These are phyloP conservation scores for Pseudachorutes palmiensis DNA, from an alignment of 1,140 invertebrate genomes.

Conservation along the genomic window DNA sequence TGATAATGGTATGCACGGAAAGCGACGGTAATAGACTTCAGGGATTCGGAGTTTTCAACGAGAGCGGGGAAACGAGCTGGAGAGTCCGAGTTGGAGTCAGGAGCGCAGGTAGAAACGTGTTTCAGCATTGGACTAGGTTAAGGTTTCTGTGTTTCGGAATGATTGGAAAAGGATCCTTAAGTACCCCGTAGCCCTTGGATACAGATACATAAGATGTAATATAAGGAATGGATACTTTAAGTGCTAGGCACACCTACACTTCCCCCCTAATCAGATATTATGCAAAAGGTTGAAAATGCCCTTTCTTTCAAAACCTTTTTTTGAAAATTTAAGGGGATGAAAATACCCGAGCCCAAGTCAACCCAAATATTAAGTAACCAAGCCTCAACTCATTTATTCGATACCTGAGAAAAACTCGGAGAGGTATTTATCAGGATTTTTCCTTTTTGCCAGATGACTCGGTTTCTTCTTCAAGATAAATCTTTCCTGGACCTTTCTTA, in stretches of 20 bases:
- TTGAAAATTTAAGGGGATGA: background rate
- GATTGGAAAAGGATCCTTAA: too few relatives aligned
- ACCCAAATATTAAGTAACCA: conserved; percentile 13
- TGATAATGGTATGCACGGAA: conserved; percentile 15
- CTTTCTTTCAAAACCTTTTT: conserved; percentile 18
- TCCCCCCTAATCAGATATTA: conserved; percentile 17
- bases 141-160: conserved; percentile 6
- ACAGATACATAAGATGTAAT: background rate
- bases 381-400: conserved; percentile 11
- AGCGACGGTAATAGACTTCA: conserved; percentile 16
- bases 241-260: conserved; percentile 4
- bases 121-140: conserved; percentile 17
- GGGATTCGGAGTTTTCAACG: background rate
- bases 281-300: conserved; percentile 15
- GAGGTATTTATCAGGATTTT: conserved; percentile 7
- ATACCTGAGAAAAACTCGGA: background rate
- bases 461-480: background rate
- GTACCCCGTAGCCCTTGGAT: conserved; percentile 18
- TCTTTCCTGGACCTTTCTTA: background rate
- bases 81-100: too few relatives aligned
- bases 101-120: conserved; percentile 6
- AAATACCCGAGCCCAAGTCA: background rate
- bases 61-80: background rate
- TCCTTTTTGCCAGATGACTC: conserved; percentile 13
- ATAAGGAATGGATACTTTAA: conserved; percentile 8